Conservation (phyloP, 2,113 vertebrate genomes). For the Aptenodytes forsteri region DNA sequence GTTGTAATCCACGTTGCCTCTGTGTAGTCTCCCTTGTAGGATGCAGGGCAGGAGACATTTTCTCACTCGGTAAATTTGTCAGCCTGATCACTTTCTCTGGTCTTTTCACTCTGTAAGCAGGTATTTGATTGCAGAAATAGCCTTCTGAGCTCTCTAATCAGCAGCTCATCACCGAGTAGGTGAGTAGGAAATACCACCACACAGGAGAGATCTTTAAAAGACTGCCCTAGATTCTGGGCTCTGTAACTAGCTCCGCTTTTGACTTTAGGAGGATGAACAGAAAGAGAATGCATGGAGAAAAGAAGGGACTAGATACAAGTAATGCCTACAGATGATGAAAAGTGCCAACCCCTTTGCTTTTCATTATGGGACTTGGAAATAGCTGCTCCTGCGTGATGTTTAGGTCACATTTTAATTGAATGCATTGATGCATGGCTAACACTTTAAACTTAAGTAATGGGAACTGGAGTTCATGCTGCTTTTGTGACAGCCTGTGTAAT, state of each 20-base stretch:
- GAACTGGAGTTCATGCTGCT: background rate
- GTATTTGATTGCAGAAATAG: background rate
- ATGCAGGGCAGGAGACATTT: background rate
- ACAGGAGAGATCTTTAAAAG: background rate
- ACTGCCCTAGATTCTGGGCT: background rate
- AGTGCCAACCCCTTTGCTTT: background rate
- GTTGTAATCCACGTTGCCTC: background rate
- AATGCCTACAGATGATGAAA: background rate
- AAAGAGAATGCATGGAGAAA: background rate
- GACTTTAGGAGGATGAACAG: background rate
- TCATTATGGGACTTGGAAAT: background rate
- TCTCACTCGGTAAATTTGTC: background rate
- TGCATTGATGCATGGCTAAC: background rate
- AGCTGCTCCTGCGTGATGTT: background rate
- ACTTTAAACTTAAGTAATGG: background rate
- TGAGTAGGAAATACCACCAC: background rate
- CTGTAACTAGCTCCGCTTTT: background rate
- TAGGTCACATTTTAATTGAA: constrained; percentile 39
- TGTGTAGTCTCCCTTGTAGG: background rate
- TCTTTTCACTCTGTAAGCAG: background rate
- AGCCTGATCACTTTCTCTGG: background rate
- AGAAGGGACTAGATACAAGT: background rate
- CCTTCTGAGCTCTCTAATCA: background rate
- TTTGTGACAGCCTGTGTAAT: background rate
- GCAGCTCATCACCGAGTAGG: background rate